A percentile compares a stretch with the other conserved stretches of the same genome.
These are phyloP conservation scores for Chalcosyrphus nemorum DNA, from an alignment of 2,888 invertebrate genomes.

Conservation along the genomic window DNA sequence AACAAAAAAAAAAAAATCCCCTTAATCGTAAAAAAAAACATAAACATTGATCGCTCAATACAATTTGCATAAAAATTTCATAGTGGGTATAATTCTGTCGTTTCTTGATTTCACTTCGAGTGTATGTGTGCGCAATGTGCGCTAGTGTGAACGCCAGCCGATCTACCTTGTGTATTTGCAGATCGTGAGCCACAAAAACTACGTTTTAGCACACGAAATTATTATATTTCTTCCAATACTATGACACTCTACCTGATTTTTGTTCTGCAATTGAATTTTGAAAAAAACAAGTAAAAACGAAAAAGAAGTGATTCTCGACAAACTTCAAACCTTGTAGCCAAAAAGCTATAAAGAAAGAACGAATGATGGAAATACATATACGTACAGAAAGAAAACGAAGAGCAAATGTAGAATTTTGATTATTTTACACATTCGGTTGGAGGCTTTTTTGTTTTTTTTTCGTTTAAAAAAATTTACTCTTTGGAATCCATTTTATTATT, in stretches of 20 bases:
- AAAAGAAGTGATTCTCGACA: slow-evolving; percentile 4
- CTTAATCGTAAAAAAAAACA: slow-evolving; percentile 25
- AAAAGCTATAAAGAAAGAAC: slow-evolving; percentile 5
- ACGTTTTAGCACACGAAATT: slow-evolving; percentile 10
- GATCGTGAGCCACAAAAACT: slow-evolving; percentile 18
- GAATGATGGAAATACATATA: slow-evolving; percentile 12
- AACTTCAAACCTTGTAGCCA: slow-evolving; percentile 12
- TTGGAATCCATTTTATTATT: slow-evolving; percentile 14
- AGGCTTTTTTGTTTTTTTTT: slow-evolving; percentile 3
- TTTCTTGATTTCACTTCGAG: slow-evolving; percentile 19
- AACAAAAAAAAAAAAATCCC: slow-evolving; percentile 2
- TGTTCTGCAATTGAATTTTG: slow-evolving; percentile 8
- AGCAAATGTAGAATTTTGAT: slow-evolving; percentile 33
- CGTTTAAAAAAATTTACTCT: background rate
- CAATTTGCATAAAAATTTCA: slow-evolving; percentile 56
- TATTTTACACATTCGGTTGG: slow-evolving; percentile 17
- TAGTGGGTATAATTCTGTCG: slow-evolving; percentile 44
- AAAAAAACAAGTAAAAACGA: background rate
- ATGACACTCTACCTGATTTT: slow-evolving; percentile 29
- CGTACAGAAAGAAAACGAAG: slow-evolving; percentile 14
- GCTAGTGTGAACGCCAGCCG: background rate
- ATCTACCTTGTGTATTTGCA: slow-evolving; percentile 8
- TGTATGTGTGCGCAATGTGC: background rate
- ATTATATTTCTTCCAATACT: background rate
- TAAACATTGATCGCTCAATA: slow-evolving; percentile 59